Evolutionary conservation across 2,888 invertebrate species (phyloP).

Genomic region (Stenurella melanura): DNA sequence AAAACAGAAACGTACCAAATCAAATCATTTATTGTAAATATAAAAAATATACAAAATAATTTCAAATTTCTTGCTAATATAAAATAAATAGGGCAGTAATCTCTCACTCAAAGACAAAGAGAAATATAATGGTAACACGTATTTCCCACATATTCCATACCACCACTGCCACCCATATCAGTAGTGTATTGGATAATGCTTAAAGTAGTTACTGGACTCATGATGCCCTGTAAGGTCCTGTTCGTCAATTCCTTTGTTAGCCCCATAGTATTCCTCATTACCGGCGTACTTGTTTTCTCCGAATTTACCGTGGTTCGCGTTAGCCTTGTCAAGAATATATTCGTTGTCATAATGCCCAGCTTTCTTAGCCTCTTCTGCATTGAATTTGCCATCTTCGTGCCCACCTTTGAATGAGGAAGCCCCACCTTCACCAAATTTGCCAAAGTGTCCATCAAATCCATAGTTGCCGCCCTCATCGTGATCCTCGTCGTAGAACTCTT

Average conservation of each 20-base stretch:
- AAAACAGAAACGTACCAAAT: not conserved
- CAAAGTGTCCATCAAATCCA: constrained; percentile 76
- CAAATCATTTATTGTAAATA: not conserved
- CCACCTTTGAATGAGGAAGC: constrained; percentile 78
- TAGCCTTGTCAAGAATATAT: constrained; percentile 76
- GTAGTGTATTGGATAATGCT: constrained; percentile 74
- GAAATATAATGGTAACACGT: not conserved
- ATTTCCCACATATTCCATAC: not conserved
- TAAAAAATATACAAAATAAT: constrained; percentile 15
- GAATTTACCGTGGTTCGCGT: constrained; percentile 78
- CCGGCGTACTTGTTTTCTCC: constrained; percentile 78
- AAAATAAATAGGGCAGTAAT: constrained; percentile 30
- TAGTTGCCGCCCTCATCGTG: constrained; percentile 79
- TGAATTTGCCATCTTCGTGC: constrained; percentile 77
- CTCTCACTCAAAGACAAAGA: not conserved
- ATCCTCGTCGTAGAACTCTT: constrained; percentile 80
- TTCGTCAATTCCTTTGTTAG: constrained; percentile 78
- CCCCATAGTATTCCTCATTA: constrained; percentile 76
- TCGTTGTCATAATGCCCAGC: constrained; percentile 77
- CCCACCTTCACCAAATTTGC: constrained; percentile 77
- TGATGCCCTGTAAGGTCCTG: constrained; percentile 79
- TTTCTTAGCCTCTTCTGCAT: constrained; percentile 77
- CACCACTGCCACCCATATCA: not conserved
- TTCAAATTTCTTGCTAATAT: not conserved
- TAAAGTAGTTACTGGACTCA: constrained; percentile 76